Percentiles rank a stretch among this genome's conserved stretches.
These are phyloP conservation scores for Drosophila vallismaia DNA, from an alignment of 2,888 invertebrate species.

Conservation along the genomic window DNA sequence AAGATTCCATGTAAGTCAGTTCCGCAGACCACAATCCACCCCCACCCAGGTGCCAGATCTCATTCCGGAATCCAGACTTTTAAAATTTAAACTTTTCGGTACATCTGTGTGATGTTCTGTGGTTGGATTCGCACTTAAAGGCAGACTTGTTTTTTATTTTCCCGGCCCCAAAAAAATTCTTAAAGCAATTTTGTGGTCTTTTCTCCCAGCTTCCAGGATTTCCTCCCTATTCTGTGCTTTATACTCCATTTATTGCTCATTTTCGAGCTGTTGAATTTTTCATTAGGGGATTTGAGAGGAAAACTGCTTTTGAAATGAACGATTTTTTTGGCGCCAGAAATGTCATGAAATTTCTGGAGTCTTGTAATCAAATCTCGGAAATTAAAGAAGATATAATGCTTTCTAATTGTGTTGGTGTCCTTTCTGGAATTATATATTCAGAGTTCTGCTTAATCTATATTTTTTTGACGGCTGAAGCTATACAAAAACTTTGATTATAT, in stretches of 20 bases:
- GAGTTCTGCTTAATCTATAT: not conserved
- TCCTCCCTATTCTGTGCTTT: slow-evolving; percentile 21
- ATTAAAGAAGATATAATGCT: slow-evolving; percentile 11
- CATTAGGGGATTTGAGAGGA: slow-evolving; percentile 65
- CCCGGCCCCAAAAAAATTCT: slow-evolving; percentile 15
- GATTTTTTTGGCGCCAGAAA: slow-evolving; percentile 58
- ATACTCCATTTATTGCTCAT: slow-evolving; percentile 48
- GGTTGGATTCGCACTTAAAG: slow-evolving; percentile 68
- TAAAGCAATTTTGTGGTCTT: slow-evolving; percentile 33
- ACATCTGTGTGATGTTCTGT: slow-evolving; percentile 77
- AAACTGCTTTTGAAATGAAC: slow-evolving; percentile 28
- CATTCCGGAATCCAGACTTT: slow-evolving; percentile 41
- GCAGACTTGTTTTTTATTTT: slow-evolving; percentile 9
- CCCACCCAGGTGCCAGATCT: slow-evolving; percentile 24
- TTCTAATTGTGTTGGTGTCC: too few species aligned
- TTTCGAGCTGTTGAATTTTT: slow-evolving; percentile 70
- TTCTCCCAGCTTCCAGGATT: slow-evolving; percentile 6
- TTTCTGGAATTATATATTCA: not conserved
- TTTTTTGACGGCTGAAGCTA: not conserved
- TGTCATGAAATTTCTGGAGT: slow-evolving; percentile 60
- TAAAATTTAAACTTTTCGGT: slow-evolving; percentile 76
- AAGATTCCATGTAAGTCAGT: slow-evolving; percentile 48
- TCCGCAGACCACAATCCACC: slow-evolving; percentile 41
- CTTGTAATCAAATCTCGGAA: slow-evolving; percentile 55
- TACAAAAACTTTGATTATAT: slow-evolving; percentile 36